Conservation (phyloP, 2,888 invertebrate species). For the Habroteleia sp. region DNA sequence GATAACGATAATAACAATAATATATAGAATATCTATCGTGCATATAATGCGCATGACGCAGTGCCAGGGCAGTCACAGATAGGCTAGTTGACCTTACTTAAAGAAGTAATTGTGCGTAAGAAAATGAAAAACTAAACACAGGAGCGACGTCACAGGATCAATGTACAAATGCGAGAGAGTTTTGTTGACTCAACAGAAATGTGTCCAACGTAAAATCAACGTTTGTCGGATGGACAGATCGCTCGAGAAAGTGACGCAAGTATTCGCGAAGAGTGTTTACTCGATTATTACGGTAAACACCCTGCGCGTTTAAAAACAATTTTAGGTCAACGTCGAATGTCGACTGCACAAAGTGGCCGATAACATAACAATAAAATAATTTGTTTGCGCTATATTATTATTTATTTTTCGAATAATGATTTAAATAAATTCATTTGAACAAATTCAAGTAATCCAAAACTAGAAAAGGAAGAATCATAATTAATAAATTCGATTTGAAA, state of each 20-base stretch:
- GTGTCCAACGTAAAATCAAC: slow-evolving; percentile 5
- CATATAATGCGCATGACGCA: slow-evolving; percentile 28
- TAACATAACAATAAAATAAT: too few species aligned
- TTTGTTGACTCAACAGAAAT: slow-evolving; percentile 32
- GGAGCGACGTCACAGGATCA: slow-evolving; percentile 37
- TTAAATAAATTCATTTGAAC: too few species aligned
- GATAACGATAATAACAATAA: slow-evolving; percentile 34
- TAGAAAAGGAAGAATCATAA: too few species aligned
- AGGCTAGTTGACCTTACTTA: slow-evolving; percentile 73
- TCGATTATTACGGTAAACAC: too few species aligned
- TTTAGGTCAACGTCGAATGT: too few species aligned
- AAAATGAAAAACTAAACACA: slow-evolving; percentile 34
- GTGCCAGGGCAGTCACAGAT: slow-evolving; percentile 60
- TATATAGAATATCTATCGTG: slow-evolving; percentile 43
- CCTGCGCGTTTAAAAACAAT: too few species aligned
- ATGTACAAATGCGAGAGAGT: slow-evolving; percentile 26
- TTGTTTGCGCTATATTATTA: too few species aligned
- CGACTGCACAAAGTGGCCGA: too few species aligned
- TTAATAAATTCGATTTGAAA: too few species aligned
- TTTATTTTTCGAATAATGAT: too few species aligned
- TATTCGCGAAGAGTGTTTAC: too few species aligned
- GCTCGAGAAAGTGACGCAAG: neutral
- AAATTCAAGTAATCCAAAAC: too few species aligned
- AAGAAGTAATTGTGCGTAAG: slow-evolving; percentile 60
- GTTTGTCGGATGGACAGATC: neutral